Conservation (phyloP, 2,888 invertebrate species). For the Andrena fulva region DNA sequence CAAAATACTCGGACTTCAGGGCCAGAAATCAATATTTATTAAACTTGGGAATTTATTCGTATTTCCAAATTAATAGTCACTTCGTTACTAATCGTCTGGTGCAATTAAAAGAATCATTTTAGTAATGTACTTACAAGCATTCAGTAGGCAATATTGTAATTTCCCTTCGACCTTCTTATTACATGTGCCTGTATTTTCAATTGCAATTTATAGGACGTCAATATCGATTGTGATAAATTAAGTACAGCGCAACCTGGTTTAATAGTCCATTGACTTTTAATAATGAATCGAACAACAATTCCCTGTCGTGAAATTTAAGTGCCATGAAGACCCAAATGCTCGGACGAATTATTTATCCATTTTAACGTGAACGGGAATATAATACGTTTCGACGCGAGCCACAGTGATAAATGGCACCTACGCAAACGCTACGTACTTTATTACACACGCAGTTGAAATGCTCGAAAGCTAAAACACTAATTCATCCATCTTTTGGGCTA, state of each 20-base stretch:
- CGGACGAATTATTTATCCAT: conserved; percentile 18
- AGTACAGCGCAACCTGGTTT: conserved; percentile 3
- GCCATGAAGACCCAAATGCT: conserved; percentile 8
- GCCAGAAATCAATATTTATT: background rate
- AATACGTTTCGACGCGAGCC: background rate
- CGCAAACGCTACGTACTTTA: background rate
- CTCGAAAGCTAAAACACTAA: background rate
- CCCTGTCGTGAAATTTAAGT: conserved; percentile 1
- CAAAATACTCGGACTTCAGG: background rate
- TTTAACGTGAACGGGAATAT: conserved; percentile 2
- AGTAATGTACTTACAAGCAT: background rate
- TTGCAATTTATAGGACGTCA: conserved; percentile 3
- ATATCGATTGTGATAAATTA: conserved; percentile 8
- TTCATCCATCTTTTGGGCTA: background rate
- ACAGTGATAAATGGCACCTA: background rate
- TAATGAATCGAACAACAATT: conserved; percentile 16
- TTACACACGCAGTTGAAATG: background rate
- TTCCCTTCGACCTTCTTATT: background rate
- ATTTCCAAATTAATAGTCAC: background rate
- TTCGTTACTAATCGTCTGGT: background rate
- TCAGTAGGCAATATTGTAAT: background rate
- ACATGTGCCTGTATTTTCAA: background rate
- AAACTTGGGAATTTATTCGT: background rate
- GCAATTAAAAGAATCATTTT: too few species aligned
- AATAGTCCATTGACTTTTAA: conserved; percentile 21